phyloP scores from a whole-genome alignment of 2,888 invertebrate genomes.

The Monoplex corrugatus region DNA sequence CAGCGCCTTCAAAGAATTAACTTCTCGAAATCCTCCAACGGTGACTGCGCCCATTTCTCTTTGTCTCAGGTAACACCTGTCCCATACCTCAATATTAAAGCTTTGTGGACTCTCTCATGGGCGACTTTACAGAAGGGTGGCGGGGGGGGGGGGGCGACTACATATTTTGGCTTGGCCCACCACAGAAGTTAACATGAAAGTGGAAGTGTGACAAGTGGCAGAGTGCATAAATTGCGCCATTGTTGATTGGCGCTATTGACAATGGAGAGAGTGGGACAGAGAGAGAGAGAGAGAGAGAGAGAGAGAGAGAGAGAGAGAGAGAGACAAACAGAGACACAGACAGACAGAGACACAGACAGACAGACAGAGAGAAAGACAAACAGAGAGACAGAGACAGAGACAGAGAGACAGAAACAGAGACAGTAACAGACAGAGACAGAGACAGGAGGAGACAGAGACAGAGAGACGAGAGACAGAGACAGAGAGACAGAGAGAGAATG shows the following conservation, averaged over 20 bases:
- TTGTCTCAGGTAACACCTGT: background rate
- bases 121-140: background rate
- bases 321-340: background rate
- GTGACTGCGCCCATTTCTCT: background rate
- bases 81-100: background rate
- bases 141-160: no score
- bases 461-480: background rate
- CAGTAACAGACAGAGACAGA: constrained; percentile 26
- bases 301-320: background rate
- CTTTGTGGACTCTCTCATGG: background rate
- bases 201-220: background rate
- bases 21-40: background rate
- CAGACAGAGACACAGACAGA: background rate
- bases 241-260: background rate
- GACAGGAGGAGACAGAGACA: constrained; percentile 6
- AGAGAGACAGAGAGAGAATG: constrained; percentile 3
- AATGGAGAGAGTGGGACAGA: background rate
- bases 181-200: constrained; percentile 8
- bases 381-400: background rate
- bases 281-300: constrained; percentile 13
- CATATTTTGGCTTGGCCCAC: no score
- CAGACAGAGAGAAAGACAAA: background rate
- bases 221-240: background rate
- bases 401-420: background rate
- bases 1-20: constrained; percentile 45